Percentiles rank a stretch among this genome's conserved stretches.
These are phyloP conservation scores for Panzeria rudis DNA, from an alignment of 2,888 invertebrate species.

Conservation along the genomic window DNA sequence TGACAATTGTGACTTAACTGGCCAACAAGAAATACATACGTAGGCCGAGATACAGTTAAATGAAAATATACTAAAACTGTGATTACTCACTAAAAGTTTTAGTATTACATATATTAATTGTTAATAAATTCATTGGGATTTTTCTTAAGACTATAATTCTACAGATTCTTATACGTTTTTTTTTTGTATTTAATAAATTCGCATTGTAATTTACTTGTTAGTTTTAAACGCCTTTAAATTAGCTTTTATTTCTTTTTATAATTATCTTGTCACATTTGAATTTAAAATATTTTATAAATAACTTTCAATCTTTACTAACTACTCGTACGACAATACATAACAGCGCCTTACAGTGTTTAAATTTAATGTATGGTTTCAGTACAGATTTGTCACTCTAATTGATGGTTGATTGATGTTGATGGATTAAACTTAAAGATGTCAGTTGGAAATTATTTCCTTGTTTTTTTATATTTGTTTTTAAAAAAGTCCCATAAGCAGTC, in stretches of 20 bases:
- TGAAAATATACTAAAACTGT: background rate
- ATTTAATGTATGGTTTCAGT: constrained; percentile 21
- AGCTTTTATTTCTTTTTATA: constrained; percentile 10
- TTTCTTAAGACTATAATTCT: background rate
- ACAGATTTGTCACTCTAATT: constrained; percentile 53
- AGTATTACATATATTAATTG: background rate
- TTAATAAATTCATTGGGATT: background rate
- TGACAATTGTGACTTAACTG: background rate
- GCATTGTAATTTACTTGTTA: constrained; percentile 4
- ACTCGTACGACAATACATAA: background rate
- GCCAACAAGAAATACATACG: background rate
- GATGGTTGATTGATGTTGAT: constrained; percentile 46
- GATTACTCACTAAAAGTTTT: background rate
- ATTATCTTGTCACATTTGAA: constrained; percentile 63
- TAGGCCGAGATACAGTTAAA: background rate
- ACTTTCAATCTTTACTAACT: background rate
- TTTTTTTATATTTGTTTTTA: background rate
- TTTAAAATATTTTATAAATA: constrained; percentile 46
- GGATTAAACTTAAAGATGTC: constrained; percentile 42
- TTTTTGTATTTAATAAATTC: constrained; percentile 8
- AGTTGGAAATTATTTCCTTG: constrained; percentile 42
- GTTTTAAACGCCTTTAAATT: constrained; percentile 6
- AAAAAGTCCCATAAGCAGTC: background rate
- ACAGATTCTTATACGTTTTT: background rate
- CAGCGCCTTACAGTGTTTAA: background rate